Conservation (phyloP, 2,888 invertebrate species). For the Dasysyrphus tricinctus region DNA sequence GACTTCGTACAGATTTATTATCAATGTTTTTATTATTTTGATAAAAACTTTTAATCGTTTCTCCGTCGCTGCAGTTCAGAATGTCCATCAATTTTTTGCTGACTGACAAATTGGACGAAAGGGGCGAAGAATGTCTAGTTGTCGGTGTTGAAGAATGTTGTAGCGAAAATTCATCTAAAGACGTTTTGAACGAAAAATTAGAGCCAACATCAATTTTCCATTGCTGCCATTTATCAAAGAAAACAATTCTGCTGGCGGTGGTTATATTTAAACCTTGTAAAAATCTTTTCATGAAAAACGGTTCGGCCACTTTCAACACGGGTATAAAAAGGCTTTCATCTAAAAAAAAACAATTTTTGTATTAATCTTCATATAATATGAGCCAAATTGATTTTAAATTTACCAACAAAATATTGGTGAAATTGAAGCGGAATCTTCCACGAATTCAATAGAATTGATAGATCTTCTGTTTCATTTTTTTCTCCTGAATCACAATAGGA, state of each 20-base stretch:
- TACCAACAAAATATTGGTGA: constrained; percentile 12
- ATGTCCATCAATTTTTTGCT: neutral
- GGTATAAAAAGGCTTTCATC: neutral
- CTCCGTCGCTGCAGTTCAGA: neutral
- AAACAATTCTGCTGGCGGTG: neutral
- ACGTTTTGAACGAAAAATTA: neutral
- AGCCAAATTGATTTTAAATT: neutral
- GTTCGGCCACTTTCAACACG: neutral
- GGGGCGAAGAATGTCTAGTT: neutral
- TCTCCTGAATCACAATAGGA: neutral
- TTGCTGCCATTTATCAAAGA: neutral
- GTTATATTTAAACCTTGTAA: neutral
- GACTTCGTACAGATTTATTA: neutral
- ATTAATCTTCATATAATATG: neutral
- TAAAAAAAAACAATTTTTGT: neutral
- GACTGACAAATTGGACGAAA: neutral
- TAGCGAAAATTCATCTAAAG: neutral
- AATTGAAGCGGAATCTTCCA: constrained; percentile 5
- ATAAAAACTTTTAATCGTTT: neutral
- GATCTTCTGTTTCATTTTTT: neutral
- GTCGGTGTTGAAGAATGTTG: constrained; percentile 5
- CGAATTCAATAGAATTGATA: neutral
- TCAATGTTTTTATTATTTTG: neutral
- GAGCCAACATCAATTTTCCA: neutral
- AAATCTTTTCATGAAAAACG: neutral